Conservation (phyloP, 1,140 invertebrate genomes). For the Agrilus planipennis region DNA sequence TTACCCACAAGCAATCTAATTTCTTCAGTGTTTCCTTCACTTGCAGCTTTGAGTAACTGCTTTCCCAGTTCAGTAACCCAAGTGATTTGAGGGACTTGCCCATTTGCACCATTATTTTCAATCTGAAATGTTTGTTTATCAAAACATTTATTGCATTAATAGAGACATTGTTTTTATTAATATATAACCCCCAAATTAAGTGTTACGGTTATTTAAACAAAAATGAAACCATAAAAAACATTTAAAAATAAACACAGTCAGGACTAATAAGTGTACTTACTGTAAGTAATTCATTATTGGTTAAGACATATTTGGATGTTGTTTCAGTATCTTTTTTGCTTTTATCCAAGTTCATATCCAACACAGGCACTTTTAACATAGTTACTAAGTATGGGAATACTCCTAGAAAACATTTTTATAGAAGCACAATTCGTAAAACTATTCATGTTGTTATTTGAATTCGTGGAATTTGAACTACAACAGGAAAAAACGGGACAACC, state of each 20-base stretch:
- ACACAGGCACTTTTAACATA: too few species aligned
- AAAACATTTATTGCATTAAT: conserved; percentile 9
- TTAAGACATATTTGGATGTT: conserved; percentile 2
- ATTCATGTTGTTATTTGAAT: conserved; percentile 13
- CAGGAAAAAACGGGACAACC: conserved; percentile 19
- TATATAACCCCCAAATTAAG: background rate
- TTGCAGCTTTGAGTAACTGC: conserved; percentile 62
- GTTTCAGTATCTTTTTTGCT: background rate
- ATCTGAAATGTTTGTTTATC: conserved; percentile 9
- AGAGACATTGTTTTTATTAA: conserved; percentile 17
- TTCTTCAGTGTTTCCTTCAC: conserved; percentile 62
- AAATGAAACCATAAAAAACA: too few species aligned
- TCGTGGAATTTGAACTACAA: conserved; percentile 14
- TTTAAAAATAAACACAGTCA: too few species aligned
- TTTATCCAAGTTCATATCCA: conserved; percentile 28
- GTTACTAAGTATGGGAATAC: too few species aligned
- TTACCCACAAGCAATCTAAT: conserved; percentile 70
- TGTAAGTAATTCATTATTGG: too few species aligned
- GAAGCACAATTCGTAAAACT: conserved; percentile 3
- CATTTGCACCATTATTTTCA: conserved; percentile 16
- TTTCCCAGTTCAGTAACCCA: conserved; percentile 60
- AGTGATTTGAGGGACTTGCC: conserved; percentile 10
- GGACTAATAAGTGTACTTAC: too few species aligned
- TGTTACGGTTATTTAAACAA: too few species aligned
- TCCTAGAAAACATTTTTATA: conserved; percentile 5